Evolutionary conservation across 2,888 invertebrate genomes (phyloP), one percentile per base, ranked within the genome.

Genomic region (Penaeus monodon): DNA sequence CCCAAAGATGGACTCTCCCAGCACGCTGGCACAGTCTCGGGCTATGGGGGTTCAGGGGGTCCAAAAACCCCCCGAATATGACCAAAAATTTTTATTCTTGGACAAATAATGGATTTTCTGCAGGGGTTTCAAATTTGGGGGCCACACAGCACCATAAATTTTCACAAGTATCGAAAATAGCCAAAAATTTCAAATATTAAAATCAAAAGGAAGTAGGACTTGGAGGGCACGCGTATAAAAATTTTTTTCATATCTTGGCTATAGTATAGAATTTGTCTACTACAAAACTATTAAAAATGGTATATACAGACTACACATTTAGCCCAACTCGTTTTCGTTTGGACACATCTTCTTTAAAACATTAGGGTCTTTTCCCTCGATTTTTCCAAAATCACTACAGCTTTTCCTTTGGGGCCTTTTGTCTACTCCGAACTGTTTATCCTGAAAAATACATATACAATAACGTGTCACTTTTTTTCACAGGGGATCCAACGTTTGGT

Each of bases 91-190:
- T 82, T 82, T 73, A 82, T 82, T 82, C 49, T 29, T 73, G 73
- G 81, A 82, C 27, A 73, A 70, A 24, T 27, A 81, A 29, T 22
- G 73, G 81, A 63, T 73, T n/a, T 65, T 82, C 73, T 81, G 64
- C 57, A 73, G 73, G 73, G 81, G 73, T 63, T 66, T 77, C 38
- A 68, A 65, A 66, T 64, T 64, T 74, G 86, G 86, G 83, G 86
- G 73, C 78, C 77, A 82, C 78, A 68, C 29, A 86, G 86, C 86
- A 86, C 82, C 86, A 68, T 78, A 86, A 86, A 57, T 66, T 86
- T 83, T 86, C 86, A 86, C 86, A 83, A 83, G 82, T 86, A 86
- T 86, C 63, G 78, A 86, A 86, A 86, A 86, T 86, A 86, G 78
- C 82, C 81, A 82, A 86, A 86, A 82, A 68, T 49, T 86, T 70